Evolutionary conservation across 2,888 invertebrate species (phyloP).

Genomic region (Tetrapedia diversipes): DNA sequence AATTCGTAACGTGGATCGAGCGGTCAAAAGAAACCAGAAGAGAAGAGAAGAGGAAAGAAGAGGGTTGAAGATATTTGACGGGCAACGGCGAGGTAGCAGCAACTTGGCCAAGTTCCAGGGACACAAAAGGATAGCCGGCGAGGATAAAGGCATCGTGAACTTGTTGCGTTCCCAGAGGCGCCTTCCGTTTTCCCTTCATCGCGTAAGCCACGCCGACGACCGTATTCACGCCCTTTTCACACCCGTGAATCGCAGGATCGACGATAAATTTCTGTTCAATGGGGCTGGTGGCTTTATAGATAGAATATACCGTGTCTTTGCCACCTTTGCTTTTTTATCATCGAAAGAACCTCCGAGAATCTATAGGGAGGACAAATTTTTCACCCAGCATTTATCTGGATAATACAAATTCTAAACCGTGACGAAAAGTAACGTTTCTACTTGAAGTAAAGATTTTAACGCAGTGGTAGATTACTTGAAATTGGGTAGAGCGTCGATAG

Average conservation of each 20-base stretch:
- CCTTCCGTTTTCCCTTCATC: conserved; percentile 48
- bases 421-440: too few species aligned
- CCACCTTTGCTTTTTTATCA: background rate
- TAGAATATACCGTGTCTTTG: background rate
- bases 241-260: conserved; percentile 41
- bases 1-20: too few species aligned
- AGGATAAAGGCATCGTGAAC: conserved; percentile 61
- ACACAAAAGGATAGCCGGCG: conserved; percentile 66
- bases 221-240: conserved; percentile 54
- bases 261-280: conserved; percentile 57
- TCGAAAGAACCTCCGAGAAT: too few species aligned
- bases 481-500: too few species aligned
- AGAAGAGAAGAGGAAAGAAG: conserved; percentile 4
- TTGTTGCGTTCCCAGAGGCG: conserved; percentile 73
- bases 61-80: conserved; percentile 21
- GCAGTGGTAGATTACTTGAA: too few species aligned
- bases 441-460: too few species aligned
- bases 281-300: background rate
- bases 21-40: conserved; percentile 17
- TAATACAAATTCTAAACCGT: too few species aligned
- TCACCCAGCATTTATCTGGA: too few species aligned
- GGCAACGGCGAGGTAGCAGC: conserved; percentile 51
- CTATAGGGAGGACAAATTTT: too few species aligned
- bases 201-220: conserved; percentile 32
- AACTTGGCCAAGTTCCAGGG: conserved; percentile 75